Conservation (phyloP, 2,797 vertebrate species). For the Dicrostonyx torquatus region DNA sequence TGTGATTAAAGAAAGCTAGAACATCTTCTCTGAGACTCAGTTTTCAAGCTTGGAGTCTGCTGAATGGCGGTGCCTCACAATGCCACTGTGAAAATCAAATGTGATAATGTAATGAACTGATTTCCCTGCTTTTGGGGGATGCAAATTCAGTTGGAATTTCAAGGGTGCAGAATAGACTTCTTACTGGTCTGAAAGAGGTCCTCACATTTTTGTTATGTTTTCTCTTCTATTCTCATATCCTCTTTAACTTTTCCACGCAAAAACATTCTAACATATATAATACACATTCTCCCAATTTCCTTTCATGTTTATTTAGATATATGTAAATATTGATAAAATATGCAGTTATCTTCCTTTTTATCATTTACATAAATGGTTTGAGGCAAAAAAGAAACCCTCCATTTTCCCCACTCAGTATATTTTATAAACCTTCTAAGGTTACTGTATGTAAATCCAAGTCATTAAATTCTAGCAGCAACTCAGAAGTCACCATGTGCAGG, state of each 20-base stretch:
- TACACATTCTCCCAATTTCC: background rate
- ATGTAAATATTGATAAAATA: background rate
- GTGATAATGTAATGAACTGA: background rate
- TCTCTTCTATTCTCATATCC: background rate
- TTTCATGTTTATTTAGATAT: conserved; percentile 1
- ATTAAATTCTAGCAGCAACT: background rate
- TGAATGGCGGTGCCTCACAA: background rate
- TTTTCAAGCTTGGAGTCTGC: background rate
- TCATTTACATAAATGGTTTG: conserved; percentile 4
- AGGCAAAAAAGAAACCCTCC: background rate
- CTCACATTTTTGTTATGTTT: background rate
- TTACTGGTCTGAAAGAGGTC: background rate
- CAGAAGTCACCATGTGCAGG: background rate
- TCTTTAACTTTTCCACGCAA: background rate
- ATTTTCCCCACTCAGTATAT: background rate
- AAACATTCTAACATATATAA: background rate
- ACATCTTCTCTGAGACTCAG: background rate
- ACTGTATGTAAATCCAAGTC: background rate
- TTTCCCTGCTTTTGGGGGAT: background rate
- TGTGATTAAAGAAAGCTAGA: background rate
- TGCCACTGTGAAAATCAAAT: background rate
- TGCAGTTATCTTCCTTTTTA: background rate
- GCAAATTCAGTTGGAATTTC: background rate
- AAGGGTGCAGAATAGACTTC: background rate
- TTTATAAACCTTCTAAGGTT: conserved; percentile 27